Evolutionary conservation across 2,888 invertebrate species (phyloP).

Genomic region (Drosophila subsilvestris): DNA sequence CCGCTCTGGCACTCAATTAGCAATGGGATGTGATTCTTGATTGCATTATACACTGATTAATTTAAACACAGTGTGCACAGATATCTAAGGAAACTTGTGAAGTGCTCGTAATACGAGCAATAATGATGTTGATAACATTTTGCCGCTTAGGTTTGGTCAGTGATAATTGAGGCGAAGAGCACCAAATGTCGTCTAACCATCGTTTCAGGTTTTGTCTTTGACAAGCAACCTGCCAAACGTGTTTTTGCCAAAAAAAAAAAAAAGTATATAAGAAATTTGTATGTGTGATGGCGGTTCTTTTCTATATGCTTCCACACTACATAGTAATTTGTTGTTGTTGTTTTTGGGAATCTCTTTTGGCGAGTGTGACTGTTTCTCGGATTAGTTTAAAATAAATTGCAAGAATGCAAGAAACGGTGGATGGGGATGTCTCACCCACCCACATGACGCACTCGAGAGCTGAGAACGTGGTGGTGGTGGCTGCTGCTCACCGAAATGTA

Average conservation of each 20-base stretch:
- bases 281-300: too few relatives aligned
- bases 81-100: conserved; percentile 1
- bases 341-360: background rate
- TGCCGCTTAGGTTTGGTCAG: conserved; percentile 81
- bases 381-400: background rate
- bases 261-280: background rate
- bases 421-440: background rate
- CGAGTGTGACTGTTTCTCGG: background rate
- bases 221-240: conserved; percentile 62
- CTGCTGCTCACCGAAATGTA: too few relatives aligned
- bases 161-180: conserved; percentile 48
- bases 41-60: conserved; percentile 7
- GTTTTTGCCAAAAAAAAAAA: conserved; percentile 63
- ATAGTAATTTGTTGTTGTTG: background rate
- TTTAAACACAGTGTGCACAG: conserved; percentile 4
- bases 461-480: too few relatives aligned
- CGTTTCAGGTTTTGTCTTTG: background rate
- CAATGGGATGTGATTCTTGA: conserved; percentile 14
- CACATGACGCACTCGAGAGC: background rate
- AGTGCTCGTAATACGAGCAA: background rate
- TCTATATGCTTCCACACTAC: background rate
- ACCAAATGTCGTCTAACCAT: conserved; percentile 18
- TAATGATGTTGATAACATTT: conserved; percentile 49
- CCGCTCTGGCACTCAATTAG: conserved; percentile 56
- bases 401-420: background rate